phyloP scores from a whole-genome alignment of 2,888 invertebrate genomes.

The Chrysodeixis includens region DNA sequence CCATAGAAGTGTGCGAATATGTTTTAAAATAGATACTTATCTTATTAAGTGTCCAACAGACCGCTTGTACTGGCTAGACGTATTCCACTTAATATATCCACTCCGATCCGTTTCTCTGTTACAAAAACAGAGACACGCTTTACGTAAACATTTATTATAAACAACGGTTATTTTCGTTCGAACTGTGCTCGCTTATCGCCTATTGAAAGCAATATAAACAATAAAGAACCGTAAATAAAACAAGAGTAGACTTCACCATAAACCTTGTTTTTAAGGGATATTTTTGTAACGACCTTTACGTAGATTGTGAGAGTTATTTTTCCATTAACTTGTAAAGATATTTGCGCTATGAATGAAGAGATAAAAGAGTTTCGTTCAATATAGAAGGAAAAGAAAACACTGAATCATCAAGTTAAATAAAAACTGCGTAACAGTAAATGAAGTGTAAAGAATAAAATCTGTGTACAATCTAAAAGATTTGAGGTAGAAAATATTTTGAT shows the following conservation, averaged over 20 bases:
- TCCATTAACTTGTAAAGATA: neutral
- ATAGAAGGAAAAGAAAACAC: neutral
- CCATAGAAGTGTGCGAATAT: constrained; percentile 12
- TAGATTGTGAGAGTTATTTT: neutral
- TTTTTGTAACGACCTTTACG: neutral
- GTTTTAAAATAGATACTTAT: constrained; percentile 40
- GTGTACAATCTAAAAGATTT: constrained; percentile 27
- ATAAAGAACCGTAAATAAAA: constrained; percentile 38
- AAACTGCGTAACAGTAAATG: constrained; percentile 31
- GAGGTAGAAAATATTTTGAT: constrained; percentile 35
- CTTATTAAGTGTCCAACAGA: constrained; percentile 16
- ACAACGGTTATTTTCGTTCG: constrained; percentile 43
- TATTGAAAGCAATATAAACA: constrained; percentile 40
- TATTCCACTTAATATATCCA: neutral
- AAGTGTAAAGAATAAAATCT: constrained; percentile 25
- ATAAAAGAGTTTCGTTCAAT: neutral
- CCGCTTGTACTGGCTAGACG: neutral
- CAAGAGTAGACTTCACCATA: constrained; percentile 4
- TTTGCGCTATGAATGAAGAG: neutral
- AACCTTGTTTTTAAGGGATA: constrained; percentile 23
- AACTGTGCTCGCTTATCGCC: constrained; percentile 23
- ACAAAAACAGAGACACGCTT: constrained; percentile 22
- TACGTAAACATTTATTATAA: constrained; percentile 47
- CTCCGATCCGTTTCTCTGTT: neutral
- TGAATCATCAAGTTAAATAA: constrained; percentile 16